Evolutionary conservation across 2,113 vertebrate genomes (phyloP).

Genomic region (Erythrocercus mccallii): DNA sequence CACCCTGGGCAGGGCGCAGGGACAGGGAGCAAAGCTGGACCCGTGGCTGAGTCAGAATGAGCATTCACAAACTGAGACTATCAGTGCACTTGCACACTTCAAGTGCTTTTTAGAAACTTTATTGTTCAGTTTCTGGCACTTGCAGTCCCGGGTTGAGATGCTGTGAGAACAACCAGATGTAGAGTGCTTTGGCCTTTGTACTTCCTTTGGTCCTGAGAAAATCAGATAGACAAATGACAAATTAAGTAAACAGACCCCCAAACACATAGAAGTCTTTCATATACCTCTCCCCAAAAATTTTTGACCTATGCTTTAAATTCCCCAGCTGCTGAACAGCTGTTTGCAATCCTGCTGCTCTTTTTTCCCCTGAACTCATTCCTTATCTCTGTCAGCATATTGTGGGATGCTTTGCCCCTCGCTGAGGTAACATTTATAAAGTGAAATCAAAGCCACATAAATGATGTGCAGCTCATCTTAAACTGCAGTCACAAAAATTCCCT

Average conservation of each 20-base stretch:
- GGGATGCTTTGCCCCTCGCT: background rate
- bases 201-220: background rate
- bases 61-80: background rate
- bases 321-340: background rate
- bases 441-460: slow-evolving; percentile 5
- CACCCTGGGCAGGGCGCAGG: background rate
- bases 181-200: background rate
- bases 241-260: background rate
- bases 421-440: background rate
- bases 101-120: background rate
- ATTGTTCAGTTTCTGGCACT: background rate
- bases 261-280: background rate
- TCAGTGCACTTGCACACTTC: background rate
- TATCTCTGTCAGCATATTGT: background rate
- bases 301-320: background rate
- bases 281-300: background rate
- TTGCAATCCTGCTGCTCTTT: background rate
- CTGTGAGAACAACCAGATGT: background rate
- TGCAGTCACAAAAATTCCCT: background rate
- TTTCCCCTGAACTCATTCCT: background rate
- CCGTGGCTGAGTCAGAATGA: background rate
- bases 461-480: background rate
- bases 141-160: background rate
- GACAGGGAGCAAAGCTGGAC: background rate
- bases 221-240: background rate